phyloP scores from a whole-genome alignment of 1,140 invertebrate genomes.

The Drosophila punjabiensis region DNA sequence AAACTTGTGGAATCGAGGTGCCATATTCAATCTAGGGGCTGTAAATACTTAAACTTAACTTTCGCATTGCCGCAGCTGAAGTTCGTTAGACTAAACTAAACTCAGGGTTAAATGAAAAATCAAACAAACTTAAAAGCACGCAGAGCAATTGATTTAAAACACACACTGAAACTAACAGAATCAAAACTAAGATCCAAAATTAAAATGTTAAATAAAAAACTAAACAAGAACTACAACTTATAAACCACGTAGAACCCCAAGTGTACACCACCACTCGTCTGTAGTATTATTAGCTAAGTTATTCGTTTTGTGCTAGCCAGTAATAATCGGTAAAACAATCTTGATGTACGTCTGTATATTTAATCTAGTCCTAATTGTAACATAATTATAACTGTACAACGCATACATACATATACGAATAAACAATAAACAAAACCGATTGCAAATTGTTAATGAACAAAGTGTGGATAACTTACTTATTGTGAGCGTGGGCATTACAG shows the following conservation, averaged over 20 bases:
- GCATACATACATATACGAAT: constrained; percentile 33
- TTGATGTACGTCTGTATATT: constrained; percentile 69
- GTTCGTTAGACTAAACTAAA: constrained; percentile 68
- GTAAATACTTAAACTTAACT: constrained; percentile 61
- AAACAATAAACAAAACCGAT: constrained; percentile 66
- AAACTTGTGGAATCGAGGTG: constrained; percentile 64
- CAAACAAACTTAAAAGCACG: constrained; percentile 37
- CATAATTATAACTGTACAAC: constrained; percentile 77
- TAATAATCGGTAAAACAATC: constrained; percentile 61
- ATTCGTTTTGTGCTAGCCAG: constrained; percentile 63
- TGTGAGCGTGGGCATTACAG: constrained; percentile 5
- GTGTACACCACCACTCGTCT: constrained; percentile 33
- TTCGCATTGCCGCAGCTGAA: constrained; percentile 52
- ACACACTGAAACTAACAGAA: constrained; percentile 45
- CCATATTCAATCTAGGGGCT: constrained; percentile 53
- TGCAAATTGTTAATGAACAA: constrained; percentile 46
- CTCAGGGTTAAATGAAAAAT: constrained; percentile 68
- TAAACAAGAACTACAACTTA: constrained; percentile 22
- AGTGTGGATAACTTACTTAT: constrained; percentile 30
- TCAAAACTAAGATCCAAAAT: constrained; percentile 59
- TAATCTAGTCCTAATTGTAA: constrained; percentile 82
- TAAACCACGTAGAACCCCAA: constrained; percentile 31
- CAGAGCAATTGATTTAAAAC: constrained; percentile 54
- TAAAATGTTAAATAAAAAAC: no score
- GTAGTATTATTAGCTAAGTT: constrained; percentile 63